phyloP scores from a whole-genome alignment of 2,888 invertebrate genomes.

The Penaeus monodon region DNA sequence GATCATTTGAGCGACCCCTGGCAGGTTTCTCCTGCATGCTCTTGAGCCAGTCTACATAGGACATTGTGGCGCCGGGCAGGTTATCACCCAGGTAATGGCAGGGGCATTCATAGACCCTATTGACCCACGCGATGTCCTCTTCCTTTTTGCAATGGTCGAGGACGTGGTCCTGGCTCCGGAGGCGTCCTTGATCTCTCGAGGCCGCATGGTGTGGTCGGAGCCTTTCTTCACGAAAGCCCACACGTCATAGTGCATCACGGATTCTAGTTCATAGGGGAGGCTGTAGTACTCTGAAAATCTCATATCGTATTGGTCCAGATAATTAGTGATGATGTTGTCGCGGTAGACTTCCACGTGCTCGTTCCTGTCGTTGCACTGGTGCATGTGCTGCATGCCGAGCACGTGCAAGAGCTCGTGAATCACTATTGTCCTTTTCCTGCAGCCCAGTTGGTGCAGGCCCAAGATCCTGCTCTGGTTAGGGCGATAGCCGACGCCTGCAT shows the following conservation, averaged over 20 bases:
- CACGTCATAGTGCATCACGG: neutral
- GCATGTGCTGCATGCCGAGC: constrained; percentile 11
- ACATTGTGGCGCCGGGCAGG: constrained; percentile 12
- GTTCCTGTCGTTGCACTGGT: constrained; percentile 14
- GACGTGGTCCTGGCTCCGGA: neutral
- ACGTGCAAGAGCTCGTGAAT: constrained; percentile 11
- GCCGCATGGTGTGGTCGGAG: neutral
- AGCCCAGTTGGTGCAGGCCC: neutral
- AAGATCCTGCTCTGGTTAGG: neutral
- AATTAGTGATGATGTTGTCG: neutral
- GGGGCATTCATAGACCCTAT: constrained; percentile 1
- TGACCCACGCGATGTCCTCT: constrained; percentile 6
- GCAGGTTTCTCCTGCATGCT: neutral
- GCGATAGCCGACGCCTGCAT: neutral
- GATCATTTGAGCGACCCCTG: neutral
- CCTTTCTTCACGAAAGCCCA: no score
- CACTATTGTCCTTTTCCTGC: neutral
- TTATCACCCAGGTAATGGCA: constrained; percentile 8
- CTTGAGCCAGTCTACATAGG: constrained; percentile 1
- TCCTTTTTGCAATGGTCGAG: neutral
- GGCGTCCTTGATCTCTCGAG: constrained; percentile 8
- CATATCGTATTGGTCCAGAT: no score
- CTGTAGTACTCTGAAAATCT: neutral
- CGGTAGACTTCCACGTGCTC: neutral
- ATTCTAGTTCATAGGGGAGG: neutral